Percentiles rank a stretch among this genome's conserved stretches.
These are phyloP conservation scores for Brachystomella parvula DNA, from an alignment of 1,140 invertebrate species.

Conservation along the genomic window DNA sequence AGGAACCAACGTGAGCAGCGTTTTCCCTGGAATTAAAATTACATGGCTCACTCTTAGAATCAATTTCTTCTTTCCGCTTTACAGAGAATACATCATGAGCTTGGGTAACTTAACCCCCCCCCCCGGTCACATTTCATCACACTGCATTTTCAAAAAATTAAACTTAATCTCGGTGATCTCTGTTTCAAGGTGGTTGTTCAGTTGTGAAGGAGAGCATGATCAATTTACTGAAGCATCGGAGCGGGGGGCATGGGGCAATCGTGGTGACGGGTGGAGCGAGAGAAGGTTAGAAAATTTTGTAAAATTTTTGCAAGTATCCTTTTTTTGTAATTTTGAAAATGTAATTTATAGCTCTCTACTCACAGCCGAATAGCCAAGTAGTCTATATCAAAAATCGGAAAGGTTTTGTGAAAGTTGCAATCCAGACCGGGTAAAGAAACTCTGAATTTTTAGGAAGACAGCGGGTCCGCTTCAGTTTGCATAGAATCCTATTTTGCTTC, in stretches of 20 bases:
- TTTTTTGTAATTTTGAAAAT: not conserved
- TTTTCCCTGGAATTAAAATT: no score
- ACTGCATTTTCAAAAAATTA: not conserved
- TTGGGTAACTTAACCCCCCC: not conserved
- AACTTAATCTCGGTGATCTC: not conserved
- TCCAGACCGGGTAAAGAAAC: not conserved
- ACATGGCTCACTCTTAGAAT: no score
- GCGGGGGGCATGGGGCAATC: not conserved
- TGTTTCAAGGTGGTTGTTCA: not conserved
- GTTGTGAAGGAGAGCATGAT: not conserved
- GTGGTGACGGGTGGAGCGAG: not conserved
- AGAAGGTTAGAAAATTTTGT: not conserved
- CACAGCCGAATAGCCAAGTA: not conserved
- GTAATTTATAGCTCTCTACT: not conserved
- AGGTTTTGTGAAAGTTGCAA: constrained; percentile 4
- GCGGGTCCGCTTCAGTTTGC: no score
- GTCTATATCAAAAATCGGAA: constrained; percentile 4
- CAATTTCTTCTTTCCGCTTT: no score
- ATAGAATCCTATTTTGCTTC: not conserved
- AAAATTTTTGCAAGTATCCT: not conserved
- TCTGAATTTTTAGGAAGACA: not conserved
- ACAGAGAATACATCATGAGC: not conserved
- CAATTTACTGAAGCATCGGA: not conserved
- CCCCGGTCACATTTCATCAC: not conserved
- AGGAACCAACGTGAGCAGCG: no score